Percentiles rank a stretch among this genome's conserved stretches.
Evolutionary conservation across 2,113 vertebrate species (phyloP).

Genomic region (Physeter macrocephalus): DNA sequence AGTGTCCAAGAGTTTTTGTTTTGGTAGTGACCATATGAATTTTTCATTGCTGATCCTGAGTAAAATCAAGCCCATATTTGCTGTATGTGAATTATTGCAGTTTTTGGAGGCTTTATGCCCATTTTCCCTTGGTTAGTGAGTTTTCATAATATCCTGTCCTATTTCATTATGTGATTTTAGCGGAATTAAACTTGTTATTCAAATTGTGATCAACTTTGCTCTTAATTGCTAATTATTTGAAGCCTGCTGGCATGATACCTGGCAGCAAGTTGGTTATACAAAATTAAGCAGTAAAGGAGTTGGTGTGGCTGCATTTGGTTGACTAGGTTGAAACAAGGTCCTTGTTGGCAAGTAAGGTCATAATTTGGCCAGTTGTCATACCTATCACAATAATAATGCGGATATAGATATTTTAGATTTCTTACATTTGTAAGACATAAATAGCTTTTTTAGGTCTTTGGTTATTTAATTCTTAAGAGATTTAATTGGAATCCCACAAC

Average conservation of each 20-base stretch:
- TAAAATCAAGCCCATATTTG: background rate
- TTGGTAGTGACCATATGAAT: background rate
- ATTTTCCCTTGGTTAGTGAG: background rate
- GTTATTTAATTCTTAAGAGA: background rate
- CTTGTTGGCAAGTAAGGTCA: background rate
- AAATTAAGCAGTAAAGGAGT: background rate
- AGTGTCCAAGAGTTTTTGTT: background rate
- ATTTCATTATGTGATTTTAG: background rate
- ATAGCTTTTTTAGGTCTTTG: background rate
- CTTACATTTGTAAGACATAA: background rate
- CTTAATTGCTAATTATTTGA: conserved; percentile 18
- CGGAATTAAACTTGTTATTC: background rate
- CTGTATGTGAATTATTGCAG: background rate
- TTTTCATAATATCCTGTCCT: background rate
- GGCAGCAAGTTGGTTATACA: background rate
- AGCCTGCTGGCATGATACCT: background rate
- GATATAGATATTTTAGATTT: background rate
- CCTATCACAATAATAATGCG: background rate
- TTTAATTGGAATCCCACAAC: background rate
- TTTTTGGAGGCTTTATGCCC: background rate
- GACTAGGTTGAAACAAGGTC: background rate
- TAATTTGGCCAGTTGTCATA: background rate
- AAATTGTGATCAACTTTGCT: background rate
- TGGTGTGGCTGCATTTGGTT: background rate
- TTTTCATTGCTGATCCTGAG: background rate